Percentiles rank a stretch among this genome's conserved stretches.
phyloP scores from a whole-genome alignment of 2,797 vertebrate species.

The Fringilla coelebs region DNA sequence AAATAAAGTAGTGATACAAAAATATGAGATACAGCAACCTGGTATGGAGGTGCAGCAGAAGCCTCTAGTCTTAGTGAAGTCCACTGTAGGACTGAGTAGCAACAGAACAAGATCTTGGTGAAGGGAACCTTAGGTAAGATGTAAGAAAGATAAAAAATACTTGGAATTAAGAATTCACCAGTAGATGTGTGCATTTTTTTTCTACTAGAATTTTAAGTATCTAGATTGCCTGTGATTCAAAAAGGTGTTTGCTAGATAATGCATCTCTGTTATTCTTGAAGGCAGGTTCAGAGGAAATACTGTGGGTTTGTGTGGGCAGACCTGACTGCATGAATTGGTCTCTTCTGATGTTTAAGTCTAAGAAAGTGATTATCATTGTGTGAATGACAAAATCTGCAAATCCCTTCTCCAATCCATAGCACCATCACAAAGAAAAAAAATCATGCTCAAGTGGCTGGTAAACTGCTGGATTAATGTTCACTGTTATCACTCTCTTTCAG shows the following conservation, averaged over 20 bases:
- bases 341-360: neutral
- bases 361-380: neutral
- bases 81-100: neutral
- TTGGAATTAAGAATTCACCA: neutral
- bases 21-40: neutral
- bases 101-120: neutral
- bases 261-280: neutral
- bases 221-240: accelerated
- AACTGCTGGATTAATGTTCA: neutral
- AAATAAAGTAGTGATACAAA: neutral
- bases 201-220: neutral
- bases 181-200: neutral
- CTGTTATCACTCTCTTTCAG: neutral
- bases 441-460: neutral
- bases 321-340: neutral
- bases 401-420: neutral
- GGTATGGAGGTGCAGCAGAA: neutral
- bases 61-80: neutral
- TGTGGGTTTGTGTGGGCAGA: neutral
- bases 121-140: neutral
- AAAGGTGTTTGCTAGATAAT: neutral
- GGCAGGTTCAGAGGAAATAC: neutral
- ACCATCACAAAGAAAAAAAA: neutral
- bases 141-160: neutral
- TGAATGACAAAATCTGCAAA: neutral